Base-by-base conservation (phyloP, 2,113 vertebrate genomes). In the Diadophis punctatus region DNA sequence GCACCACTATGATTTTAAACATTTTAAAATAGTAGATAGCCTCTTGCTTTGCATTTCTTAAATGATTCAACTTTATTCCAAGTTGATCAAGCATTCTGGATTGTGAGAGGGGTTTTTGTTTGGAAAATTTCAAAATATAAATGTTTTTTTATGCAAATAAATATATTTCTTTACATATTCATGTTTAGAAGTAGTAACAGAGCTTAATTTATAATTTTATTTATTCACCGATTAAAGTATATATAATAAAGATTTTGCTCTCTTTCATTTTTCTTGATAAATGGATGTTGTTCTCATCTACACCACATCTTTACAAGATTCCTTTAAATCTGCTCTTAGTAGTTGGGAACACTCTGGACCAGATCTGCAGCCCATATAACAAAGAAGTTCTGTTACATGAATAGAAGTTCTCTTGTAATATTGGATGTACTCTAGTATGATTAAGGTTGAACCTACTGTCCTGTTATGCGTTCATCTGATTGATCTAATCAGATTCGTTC, bases 191-290 rank as follows among this genome's bases (percentile, higher is more conserved):
- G 0, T 60, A 90, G 86, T 58, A 80, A 49, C 3, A 56, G 25
- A 90, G 3, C 56, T 39, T 88, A 8, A 0, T 91, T 95, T 95
- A 0, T 0, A 16, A 39, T 49, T 88, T 88, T 92, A 55, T 2
- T 0, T 90, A 90, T 46, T 30, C 16, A 63, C 55, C 93, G 88
- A 43, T 8, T 90, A 90, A 49, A 60, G 53, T 43, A 22, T 60
- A 85, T 95, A 46, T 92, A 90, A 96, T 89, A 93, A 92, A 93
- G 90, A 91, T 1, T 3, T 2, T 34, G 53, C 10, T 56, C 9
- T 34, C 5, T n/a, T 27, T 52, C 58, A 12, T 52, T 88, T 87
- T 88, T 46, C 16, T 88, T 80, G 10, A 58, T 58, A 25, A n/a
- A 74, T 74, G n/a, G n/a, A 39, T 18, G 48, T 48, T 48, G 39